These are phyloP conservation scores for Caradrina clavipalpis DNA, from an alignment of 2,888 invertebrate genomes.

Conservation along the genomic window DNA sequence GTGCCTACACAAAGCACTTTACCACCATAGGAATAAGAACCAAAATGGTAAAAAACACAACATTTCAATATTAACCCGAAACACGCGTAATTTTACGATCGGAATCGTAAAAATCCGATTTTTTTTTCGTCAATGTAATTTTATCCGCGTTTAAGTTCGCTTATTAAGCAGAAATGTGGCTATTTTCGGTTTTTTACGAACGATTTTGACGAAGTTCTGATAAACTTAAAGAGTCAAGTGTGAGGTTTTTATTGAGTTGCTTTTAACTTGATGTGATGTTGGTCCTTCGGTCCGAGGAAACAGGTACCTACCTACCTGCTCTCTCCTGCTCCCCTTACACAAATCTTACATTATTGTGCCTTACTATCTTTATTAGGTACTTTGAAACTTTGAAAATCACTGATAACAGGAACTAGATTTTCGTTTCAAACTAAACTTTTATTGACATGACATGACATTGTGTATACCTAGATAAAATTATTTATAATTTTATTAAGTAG, in stretches of 20 bases:
- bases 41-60: constrained; percentile 25
- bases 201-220: constrained; percentile 58
- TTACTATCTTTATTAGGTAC: constrained; percentile 1
- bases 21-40: constrained; percentile 17
- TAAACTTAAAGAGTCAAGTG: constrained; percentile 39
- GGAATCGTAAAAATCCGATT: constrained; percentile 63
- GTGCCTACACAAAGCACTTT: constrained; percentile 26
- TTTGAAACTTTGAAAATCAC: neutral
- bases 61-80: constrained; percentile 52
- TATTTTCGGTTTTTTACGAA: constrained; percentile 53
- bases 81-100: constrained; percentile 64
- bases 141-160: constrained; percentile 66
- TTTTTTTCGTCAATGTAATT: constrained; percentile 67
- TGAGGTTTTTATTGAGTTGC: constrained; percentile 42
- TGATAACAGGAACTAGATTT: neutral
- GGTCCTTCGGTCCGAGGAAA: constrained; percentile 24
- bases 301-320: constrained; percentile 35
- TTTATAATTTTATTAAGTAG: neutral
- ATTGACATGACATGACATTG: neutral
- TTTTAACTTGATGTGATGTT: constrained; percentile 31
- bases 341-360: constrained; percentile 8
- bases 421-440: neutral
- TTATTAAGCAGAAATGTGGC: constrained; percentile 64
- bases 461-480: neutral
- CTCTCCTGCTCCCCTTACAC: constrained; percentile 17